Percentiles rank a stretch among this genome's conserved stretches.
These are phyloP conservation scores for Nycticebus coucang DNA, from an alignment of 2,113 vertebrate species.

Conservation along the genomic window DNA sequence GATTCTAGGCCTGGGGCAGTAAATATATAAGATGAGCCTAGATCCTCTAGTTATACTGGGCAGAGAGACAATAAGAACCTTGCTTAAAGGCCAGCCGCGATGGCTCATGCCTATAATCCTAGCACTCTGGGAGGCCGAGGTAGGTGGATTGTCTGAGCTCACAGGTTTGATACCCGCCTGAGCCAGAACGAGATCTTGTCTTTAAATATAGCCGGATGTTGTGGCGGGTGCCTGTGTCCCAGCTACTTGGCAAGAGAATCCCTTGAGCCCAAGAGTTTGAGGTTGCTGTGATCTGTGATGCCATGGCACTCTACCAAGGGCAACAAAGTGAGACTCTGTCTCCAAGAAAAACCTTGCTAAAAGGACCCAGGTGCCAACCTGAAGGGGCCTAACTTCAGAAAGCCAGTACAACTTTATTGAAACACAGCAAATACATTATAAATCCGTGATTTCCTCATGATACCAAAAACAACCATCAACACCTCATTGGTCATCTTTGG, in stretches of 20 bases:
- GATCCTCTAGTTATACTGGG: neutral
- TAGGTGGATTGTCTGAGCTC: no score
- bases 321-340: no score
- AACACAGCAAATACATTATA: neutral
- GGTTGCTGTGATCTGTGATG: no score
- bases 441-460: neutral
- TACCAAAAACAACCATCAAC: neutral
- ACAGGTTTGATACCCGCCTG: no score
- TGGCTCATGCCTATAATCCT: no score
- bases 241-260: no score
- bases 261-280: no score
- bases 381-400: neutral
- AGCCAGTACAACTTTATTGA: neutral
- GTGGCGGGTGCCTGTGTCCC: no score
- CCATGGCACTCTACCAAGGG: no score
- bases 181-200: no score
- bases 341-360: neutral
- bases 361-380: neutral
- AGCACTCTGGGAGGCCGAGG: no score
- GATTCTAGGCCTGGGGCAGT: neutral
- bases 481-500: neutral
- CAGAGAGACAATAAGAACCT: neutral
- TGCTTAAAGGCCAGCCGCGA: neutral
- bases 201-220: no score
- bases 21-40: neutral